A percentile compares a stretch with the other conserved stretches of the same genome.
Conservation (phyloP, 2,888 invertebrate species). For the Troides helena region DNA sequence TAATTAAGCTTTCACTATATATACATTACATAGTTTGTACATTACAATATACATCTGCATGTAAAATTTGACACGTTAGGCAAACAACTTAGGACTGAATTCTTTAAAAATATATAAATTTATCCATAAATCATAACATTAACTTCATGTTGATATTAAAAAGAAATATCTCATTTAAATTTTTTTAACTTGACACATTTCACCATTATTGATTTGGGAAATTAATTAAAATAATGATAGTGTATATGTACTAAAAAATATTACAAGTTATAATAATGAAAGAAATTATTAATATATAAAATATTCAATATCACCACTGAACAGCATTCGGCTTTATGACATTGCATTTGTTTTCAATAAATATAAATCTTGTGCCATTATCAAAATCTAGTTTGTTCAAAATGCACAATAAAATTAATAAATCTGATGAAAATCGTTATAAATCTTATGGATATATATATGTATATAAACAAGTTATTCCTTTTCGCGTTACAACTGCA, state of each 20-base stretch:
- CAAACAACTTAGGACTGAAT: no score
- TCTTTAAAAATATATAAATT: no score
- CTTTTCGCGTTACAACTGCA: constrained; percentile 36
- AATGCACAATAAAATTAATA: constrained; percentile 6
- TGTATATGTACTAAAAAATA: background rate
- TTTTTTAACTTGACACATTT: background rate
- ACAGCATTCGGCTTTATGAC: background rate
- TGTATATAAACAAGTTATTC: background rate
- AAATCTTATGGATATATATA: no score
- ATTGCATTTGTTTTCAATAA: constrained; percentile 12
- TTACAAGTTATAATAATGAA: background rate
- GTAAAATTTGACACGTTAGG: background rate
- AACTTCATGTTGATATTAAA: no score
- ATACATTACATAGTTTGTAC: background rate
- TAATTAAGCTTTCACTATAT: background rate
- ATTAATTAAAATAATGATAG: background rate
- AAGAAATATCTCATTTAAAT: no score
- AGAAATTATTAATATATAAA: background rate
- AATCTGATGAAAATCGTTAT: background rate
- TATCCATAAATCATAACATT: no score
- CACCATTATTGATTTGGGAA: background rate
- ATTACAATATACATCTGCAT: background rate
- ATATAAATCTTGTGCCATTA: constrained; percentile 28
- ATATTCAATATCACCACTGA: background rate
- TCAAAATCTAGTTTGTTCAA: background rate